These are phyloP conservation scores for Clamator glandarius DNA, from an alignment of 2,797 vertebrate genomes.

Conservation along the genomic window DNA sequence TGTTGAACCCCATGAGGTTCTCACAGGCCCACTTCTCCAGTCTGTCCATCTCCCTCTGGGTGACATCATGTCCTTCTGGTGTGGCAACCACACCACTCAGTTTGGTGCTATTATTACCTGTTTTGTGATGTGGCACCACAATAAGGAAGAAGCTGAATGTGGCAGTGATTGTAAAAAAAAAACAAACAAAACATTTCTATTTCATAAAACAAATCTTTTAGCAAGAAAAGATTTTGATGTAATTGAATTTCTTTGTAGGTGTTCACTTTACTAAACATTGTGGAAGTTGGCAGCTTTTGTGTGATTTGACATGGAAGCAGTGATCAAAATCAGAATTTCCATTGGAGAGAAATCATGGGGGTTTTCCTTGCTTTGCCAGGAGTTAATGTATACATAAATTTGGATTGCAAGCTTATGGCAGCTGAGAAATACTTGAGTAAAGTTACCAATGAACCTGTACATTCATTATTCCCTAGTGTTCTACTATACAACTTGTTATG, in stretches of 20 bases:
- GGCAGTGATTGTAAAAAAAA: background rate
- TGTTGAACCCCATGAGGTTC: no score
- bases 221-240: background rate
- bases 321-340: background rate
- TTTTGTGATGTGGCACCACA: background rate
- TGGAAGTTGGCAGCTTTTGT: background rate
- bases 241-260: background rate
- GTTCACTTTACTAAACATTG: background rate
- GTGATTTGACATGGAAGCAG: background rate
- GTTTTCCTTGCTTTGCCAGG: background rate
- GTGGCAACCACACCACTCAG: no score
- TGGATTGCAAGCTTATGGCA: background rate
- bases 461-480: background rate
- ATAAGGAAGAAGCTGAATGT: background rate
- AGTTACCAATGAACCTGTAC: background rate
- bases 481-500: background rate
- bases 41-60: no score
- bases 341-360: background rate
- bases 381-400: background rate
- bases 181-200: background rate
- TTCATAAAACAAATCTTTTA: background rate
- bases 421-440: background rate
- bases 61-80: no score
- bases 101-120: background rate
- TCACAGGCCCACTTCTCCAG: no score